A percentile compares a stretch with the other conserved stretches of the same genome.
Conservation (phyloP, 2,888 invertebrate genomes). For the Cheilosia impressa region DNA sequence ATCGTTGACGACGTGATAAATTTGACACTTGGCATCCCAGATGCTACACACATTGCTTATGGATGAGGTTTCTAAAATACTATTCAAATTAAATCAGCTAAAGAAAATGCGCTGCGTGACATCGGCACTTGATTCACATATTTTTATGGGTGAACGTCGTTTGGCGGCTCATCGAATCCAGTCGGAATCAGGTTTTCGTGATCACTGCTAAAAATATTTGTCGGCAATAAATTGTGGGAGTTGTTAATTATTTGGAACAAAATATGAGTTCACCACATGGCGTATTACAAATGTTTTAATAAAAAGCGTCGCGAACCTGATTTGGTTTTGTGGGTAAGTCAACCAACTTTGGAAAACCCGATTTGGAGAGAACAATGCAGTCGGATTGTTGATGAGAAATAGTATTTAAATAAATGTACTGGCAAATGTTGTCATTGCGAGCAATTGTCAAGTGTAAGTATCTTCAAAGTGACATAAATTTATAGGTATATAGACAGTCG, state of each 20-base stretch:
- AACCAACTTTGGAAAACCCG: conserved; percentile 23
- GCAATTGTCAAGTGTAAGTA: no score
- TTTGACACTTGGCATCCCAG: conserved; percentile 35
- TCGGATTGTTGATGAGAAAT: no score
- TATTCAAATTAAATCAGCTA: conserved; percentile 49
- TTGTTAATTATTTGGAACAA: conserved; percentile 38
- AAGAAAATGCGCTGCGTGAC: conserved; percentile 29
- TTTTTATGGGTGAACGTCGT: conserved; percentile 17
- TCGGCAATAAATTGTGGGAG: conserved; percentile 47
- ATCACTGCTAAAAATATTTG: conserved; percentile 61
- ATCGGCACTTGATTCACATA: conserved; percentile 20
- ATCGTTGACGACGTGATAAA: conserved; percentile 57
- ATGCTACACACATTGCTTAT: conserved; percentile 22
- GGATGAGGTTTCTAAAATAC: conserved; percentile 33
- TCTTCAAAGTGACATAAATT: no score
- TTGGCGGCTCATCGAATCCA: conserved; percentile 28
- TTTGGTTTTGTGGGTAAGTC: conserved; percentile 13
- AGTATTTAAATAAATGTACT: neutral
- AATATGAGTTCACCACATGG: conserved; percentile 61
- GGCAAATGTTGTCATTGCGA: no score
- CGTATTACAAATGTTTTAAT: neutral
- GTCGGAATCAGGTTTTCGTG: conserved; percentile 39
- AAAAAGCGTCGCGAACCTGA: conserved; percentile 27
- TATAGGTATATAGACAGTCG: no score
- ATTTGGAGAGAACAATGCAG: neutral